Conservation (phyloP, 1,140 invertebrate species). For the Acyrthosiphon pisum region DNA sequence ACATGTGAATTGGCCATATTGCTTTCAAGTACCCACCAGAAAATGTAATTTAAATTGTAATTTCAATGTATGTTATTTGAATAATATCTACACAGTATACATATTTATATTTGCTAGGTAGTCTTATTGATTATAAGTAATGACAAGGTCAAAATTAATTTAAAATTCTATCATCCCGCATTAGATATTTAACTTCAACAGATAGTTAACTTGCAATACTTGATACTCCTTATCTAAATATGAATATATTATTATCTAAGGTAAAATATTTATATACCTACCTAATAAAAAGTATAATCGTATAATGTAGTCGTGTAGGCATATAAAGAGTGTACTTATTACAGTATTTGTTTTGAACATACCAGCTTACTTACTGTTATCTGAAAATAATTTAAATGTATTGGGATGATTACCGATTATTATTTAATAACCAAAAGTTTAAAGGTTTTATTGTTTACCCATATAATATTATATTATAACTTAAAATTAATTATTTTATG, state of each 20-base stretch:
- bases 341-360: background rate
- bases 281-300: too few species aligned
- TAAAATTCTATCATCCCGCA: background rate
- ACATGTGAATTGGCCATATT: background rate
- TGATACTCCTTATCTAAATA: background rate
- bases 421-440: too few species aligned
- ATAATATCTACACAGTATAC: background rate
- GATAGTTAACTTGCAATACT: background rate
- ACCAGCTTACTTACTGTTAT: too few species aligned
- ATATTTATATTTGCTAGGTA: too few species aligned
- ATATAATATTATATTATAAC: background rate
- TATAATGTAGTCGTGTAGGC: too few species aligned
- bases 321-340: background rate
- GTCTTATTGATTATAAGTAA: background rate
- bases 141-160: background rate
- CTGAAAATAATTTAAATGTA: background rate
- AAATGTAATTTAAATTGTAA: background rate
- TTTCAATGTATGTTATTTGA: too few species aligned
- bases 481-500: background rate
- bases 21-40: background rate
- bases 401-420: background rate
- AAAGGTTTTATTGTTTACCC: too few species aligned
- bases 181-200: background rate
- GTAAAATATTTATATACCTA: background rate
- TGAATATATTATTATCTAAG: background rate